phyloP scores from a whole-genome alignment of 2,888 invertebrate genomes.

The Troides oblongomaculatus region DNA sequence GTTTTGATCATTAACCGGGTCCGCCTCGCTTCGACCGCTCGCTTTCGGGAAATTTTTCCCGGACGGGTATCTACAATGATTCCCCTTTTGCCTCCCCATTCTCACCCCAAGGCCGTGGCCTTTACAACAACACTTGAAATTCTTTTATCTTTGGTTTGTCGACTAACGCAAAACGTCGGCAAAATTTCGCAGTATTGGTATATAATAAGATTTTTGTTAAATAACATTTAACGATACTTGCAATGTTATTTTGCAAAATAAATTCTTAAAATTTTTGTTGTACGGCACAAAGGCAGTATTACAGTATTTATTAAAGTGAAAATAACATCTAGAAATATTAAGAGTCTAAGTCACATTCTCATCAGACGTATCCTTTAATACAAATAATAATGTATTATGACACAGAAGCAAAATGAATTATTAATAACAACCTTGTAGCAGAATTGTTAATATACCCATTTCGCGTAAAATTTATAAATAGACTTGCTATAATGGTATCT shows the following conservation, averaged over 20 bases:
- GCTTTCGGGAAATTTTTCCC: conserved; percentile 61
- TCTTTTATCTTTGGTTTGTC: conserved; percentile 64
- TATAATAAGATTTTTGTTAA: conserved; percentile 15
- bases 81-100: conserved; percentile 48
- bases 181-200: conserved; percentile 41
- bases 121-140: conserved; percentile 57
- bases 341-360: too few relatives aligned
- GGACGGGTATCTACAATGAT: conserved; percentile 48
- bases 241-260: too few relatives aligned
- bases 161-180: conserved; percentile 46
- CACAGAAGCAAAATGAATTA: neutral
- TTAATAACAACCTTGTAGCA: neutral
- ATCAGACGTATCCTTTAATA: neutral
- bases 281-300: too few relatives aligned
- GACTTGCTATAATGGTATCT: conserved; percentile 19
- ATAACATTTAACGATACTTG: neutral
- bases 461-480: conserved; percentile 9
- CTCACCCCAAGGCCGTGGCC: conserved; percentile 49
- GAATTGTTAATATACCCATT: neutral
- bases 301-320: too few relatives aligned
- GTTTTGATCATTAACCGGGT: conserved; percentile 70
- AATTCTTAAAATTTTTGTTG: too few relatives aligned
- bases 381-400: neutral
- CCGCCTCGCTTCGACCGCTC: conserved; percentile 44
- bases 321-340: too few relatives aligned